These are phyloP conservation scores for Nymphalis polychloros DNA, from an alignment of 2,888 invertebrate genomes.

Conservation along the genomic window DNA sequence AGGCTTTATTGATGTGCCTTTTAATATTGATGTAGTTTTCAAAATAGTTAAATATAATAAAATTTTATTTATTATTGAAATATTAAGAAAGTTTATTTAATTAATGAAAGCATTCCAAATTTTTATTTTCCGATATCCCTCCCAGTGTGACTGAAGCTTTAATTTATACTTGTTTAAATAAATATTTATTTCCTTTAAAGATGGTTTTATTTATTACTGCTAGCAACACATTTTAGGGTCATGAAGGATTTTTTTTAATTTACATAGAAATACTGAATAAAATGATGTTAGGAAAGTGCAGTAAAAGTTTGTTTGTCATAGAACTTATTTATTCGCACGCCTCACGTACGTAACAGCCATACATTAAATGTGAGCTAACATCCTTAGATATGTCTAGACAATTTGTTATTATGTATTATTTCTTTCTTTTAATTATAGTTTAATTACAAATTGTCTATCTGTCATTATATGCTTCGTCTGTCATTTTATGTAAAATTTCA, in stretches of 20 bases:
- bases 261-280: too few species aligned
- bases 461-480: conserved; percentile 17
- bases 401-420: conserved; percentile 21
- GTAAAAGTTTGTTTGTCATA: conserved; percentile 31
- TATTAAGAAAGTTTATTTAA: not conserved
- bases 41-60: conserved; percentile 1
- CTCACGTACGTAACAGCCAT: conserved; percentile 43
- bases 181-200: conserved; percentile 16
- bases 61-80: conserved; percentile 1
- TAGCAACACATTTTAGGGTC: too few species aligned
- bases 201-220: conserved; percentile 12
- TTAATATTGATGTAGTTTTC: not conserved
- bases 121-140: not conserved
- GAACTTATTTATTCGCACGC: conserved; percentile 44
- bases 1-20: conserved; percentile 24
- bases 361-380: conserved; percentile 30
- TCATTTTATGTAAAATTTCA: conserved; percentile 18
- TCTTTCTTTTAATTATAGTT: not conserved
- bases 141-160: conserved; percentile 28
- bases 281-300: not conserved
- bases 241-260: too few species aligned
- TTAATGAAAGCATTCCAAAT: conserved; percentile 29
- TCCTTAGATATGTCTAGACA: conserved; percentile 22
- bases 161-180: conserved; percentile 29
- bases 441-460: conserved; percentile 27